Evolutionary conservation across 2,888 invertebrate species (phyloP).

Genomic region (Amphimallon solstitiale): DNA sequence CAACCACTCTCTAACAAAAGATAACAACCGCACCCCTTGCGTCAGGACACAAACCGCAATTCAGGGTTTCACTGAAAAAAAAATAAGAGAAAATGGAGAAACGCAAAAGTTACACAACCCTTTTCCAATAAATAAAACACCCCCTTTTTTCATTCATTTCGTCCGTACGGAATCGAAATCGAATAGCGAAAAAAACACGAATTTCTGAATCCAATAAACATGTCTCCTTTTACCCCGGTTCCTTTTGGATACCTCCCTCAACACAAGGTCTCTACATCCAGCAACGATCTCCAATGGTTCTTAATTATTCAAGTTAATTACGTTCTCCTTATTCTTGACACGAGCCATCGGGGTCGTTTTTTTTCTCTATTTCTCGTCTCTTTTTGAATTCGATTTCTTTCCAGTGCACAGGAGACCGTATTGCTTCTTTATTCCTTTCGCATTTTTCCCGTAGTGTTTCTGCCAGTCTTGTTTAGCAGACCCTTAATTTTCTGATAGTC

Average conservation of each 20-base stretch:
- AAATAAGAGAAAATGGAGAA: conserved; percentile 1
- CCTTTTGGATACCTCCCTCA: background rate
- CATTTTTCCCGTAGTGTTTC: background rate
- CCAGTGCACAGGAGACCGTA: conserved; percentile 47
- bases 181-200: conserved; percentile 10
- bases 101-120: conserved; percentile 3
- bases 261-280: conserved; percentile 7
- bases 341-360: conserved; percentile 18
- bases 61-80: conserved; percentile 13
- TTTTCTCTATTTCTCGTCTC: conserved; percentile 3
- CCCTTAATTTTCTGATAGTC: conserved; percentile 51
- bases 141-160: conserved; percentile 10
- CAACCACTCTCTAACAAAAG: too few relatives aligned
- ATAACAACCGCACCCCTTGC: background rate
- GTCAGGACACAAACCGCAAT: background rate
- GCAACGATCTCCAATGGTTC: conserved; percentile 44
- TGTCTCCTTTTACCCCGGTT: background rate
- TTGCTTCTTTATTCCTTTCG: conserved; percentile 34
- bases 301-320: conserved; percentile 53
- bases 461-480: conserved; percentile 12
- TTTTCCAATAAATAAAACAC: conserved; percentile 18
- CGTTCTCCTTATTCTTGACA: conserved; percentile 51
- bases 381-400: background rate
- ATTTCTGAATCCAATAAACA: conserved; percentile 39
- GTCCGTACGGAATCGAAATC: background rate